Base-by-base conservation (phyloP, 2,797 vertebrate species). In the Chanos chanos region DNA sequence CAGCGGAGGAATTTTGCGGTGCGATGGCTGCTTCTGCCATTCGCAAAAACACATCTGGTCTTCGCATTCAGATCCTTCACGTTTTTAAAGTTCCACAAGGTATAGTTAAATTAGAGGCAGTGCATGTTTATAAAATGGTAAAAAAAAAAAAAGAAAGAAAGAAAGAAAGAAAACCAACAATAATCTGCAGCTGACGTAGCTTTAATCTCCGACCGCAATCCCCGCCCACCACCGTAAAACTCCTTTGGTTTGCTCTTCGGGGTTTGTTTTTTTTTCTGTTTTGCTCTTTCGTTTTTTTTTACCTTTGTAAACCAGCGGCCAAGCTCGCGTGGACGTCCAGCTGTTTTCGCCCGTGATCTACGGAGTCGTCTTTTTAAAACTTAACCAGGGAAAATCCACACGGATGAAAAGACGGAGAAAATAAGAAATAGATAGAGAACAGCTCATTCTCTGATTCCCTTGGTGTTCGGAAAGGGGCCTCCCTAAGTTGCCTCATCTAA, bases 31-130 rank as follows among this genome's bases (percentile, higher is more conserved):
- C 57, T 72, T 78, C 63, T 75, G 79, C 79, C 73, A 75, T 83
- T 80, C 80, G 85, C 70, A 61, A 59, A 64, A 69, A 66, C 83
- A 85, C 85, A 87, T 88, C 85, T 89, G 87, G 83, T 87, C 86
- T 81, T 82, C 76, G 78, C 84, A 82, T 86, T 83, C n/a, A n/a
- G n/a, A n/a, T n/a, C 80, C 77, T 67, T 65, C 50, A 27, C 16
- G 31, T 50, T 70, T 86, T 83, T 86, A 84, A 85, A 67, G 77
- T 87, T 83, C 86, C 85, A 84, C 66, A 85, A 86, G 83, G 85
- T 86, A 77, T 75, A 74, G 84, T 86, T 87, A 85, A 87, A 87
- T 88, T 86, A 87, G 84, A 89, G 77, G 76, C 80, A 79, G 82
- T 62, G 68, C 77, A 81, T 83, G 83, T 88, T 86, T 86, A 84